These are phyloP conservation scores for Theristicus caerulescens DNA, from an alignment of 2,113 vertebrate species.

Conservation along the genomic window DNA sequence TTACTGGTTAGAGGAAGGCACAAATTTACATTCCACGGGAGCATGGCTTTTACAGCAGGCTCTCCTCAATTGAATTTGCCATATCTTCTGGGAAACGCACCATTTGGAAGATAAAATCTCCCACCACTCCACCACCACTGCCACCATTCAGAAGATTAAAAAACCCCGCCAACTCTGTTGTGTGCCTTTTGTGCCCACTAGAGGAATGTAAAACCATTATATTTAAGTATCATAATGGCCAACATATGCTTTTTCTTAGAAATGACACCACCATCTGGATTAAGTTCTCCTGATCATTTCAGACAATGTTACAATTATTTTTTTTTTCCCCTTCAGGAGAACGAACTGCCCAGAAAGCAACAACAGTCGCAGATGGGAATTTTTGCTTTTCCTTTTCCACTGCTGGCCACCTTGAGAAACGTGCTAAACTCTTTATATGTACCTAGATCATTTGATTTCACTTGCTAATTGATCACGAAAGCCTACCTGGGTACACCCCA, in stretches of 20 bases:
- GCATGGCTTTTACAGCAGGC: slow-evolving; percentile 43
- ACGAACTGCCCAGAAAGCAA: slow-evolving; percentile 47
- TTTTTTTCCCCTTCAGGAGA: slow-evolving; percentile 51
- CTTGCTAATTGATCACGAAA: not conserved
- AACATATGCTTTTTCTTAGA: slow-evolving; percentile 86
- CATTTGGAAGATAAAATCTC: slow-evolving; percentile 72
- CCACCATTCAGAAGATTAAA: slow-evolving; percentile 71
- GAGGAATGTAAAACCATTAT: slow-evolving; percentile 84
- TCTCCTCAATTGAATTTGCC: slow-evolving; percentile 60
- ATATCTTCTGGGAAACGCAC: slow-evolving; percentile 68
- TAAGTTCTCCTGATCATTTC: slow-evolving; percentile 79
- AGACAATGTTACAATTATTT: slow-evolving; percentile 76
- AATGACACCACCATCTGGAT: slow-evolving; percentile 83
- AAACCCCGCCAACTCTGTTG: slow-evolving; percentile 67
- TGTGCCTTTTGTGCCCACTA: slow-evolving; percentile 73
- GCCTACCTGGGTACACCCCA: not conserved
- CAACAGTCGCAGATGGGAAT: slow-evolving; percentile 17
- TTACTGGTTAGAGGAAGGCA: slow-evolving; percentile 53
- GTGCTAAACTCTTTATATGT: not conserved
- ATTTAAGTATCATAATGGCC: slow-evolving; percentile 84
- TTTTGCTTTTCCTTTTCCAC: slow-evolving; percentile 15
- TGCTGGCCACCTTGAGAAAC: not conserved
- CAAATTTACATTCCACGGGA: slow-evolving; percentile 62
- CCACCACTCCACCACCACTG: slow-evolving; percentile 54
- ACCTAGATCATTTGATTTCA: not conserved